These are phyloP conservation scores for Erebia palarica DNA, from an alignment of 2,888 invertebrate genomes.

Conservation along the genomic window DNA sequence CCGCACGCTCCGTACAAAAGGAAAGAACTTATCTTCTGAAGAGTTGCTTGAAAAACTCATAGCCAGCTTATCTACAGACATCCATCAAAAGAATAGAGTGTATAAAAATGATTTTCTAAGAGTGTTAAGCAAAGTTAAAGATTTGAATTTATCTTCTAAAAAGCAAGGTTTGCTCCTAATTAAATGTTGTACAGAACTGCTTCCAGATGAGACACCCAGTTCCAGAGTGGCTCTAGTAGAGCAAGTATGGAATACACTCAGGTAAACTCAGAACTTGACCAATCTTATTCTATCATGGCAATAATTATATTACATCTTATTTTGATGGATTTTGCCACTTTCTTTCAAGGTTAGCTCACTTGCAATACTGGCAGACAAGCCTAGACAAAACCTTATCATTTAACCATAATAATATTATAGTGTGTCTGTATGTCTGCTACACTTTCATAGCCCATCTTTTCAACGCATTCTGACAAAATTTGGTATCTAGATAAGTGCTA, in stretches of 20 bases:
- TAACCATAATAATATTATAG: too few species aligned
- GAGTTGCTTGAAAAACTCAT: slow-evolving; percentile 69
- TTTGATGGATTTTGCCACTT: too few species aligned
- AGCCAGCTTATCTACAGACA: slow-evolving; percentile 64
- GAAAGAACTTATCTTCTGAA: slow-evolving; percentile 46
- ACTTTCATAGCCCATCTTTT: too few species aligned
- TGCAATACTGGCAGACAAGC: too few species aligned
- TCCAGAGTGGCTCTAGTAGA: slow-evolving; percentile 76
- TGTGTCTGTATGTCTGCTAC: too few species aligned
- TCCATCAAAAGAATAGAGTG: slow-evolving; percentile 70
- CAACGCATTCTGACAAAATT: too few species aligned
- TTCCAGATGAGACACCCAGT: slow-evolving; percentile 75
- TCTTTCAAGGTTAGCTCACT: too few species aligned
- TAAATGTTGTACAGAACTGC: slow-evolving; percentile 78
- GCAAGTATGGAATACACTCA: slow-evolving; percentile 79
- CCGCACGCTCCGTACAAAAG: slow-evolving; percentile 1
- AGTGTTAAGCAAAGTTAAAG: slow-evolving; percentile 63
- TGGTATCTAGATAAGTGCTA: too few species aligned
- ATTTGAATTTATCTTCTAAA: slow-evolving; percentile 65
- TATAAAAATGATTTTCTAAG: slow-evolving; percentile 72
- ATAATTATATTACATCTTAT: neutral
- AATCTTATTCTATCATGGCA: neutral
- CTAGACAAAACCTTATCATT: too few species aligned
- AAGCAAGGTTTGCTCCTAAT: slow-evolving; percentile 77
- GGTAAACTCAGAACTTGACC: slow-evolving; percentile 53